Conservation (phyloP, 2,113 vertebrate genomes). For the Abramis brama region DNA sequence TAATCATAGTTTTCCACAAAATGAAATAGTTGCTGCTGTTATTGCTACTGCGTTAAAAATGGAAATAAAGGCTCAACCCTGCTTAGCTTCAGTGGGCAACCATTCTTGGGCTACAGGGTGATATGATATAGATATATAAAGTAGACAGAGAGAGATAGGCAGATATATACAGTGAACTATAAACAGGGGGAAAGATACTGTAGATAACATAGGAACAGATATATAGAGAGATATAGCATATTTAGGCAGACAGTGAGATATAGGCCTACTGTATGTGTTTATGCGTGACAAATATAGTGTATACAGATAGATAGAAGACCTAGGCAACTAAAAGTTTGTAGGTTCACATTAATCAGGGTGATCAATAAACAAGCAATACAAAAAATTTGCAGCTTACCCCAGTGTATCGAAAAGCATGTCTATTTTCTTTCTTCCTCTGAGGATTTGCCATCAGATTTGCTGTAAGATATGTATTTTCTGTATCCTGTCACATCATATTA, state of each 20-base stretch:
- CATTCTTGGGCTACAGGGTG: too few relatives aligned
- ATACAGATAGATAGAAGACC: neutral
- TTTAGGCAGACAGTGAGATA: neutral
- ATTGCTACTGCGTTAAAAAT: neutral
- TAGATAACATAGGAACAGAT: neutral
- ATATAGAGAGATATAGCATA: neutral
- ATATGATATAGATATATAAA: too few relatives aligned
- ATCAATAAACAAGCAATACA: conserved; percentile 9
- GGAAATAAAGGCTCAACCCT: neutral
- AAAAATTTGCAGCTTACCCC: conserved; percentile 6
- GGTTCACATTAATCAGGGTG: neutral
- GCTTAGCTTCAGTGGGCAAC: too few relatives aligned
- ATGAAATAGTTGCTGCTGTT: neutral
- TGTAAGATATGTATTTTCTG: conserved; percentile 45
- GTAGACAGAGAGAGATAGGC: neutral
- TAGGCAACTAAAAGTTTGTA: neutral
- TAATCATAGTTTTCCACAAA: neutral
- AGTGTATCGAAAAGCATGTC: conserved; percentile 26
- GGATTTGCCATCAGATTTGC: conserved; percentile 42
- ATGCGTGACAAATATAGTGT: too few relatives aligned
- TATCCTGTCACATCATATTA: conserved; percentile 31
- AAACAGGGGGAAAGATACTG: neutral
- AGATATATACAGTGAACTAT: neutral
- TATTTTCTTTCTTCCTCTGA: conserved; percentile 22
- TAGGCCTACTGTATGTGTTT: too few relatives aligned